These are phyloP conservation scores for Centropus unirufus DNA, from an alignment of 2,113 vertebrate genomes.

Conservation along the genomic window DNA sequence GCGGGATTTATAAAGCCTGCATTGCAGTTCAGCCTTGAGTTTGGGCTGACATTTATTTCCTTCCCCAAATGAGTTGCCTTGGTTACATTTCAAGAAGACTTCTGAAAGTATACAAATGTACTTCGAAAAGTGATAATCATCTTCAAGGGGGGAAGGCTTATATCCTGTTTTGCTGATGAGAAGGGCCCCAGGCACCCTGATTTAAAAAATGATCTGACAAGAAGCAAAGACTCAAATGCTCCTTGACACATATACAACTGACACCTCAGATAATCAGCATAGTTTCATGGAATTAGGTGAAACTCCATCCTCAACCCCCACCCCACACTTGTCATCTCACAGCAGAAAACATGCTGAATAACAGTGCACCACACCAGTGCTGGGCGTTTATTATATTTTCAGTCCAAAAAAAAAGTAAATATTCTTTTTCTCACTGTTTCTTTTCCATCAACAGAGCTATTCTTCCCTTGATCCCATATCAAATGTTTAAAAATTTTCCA, in stretches of 20 bases:
- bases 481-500: constrained; percentile 17
- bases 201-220: constrained; percentile 68
- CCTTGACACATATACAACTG: constrained; percentile 53
- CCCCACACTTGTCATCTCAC: constrained; percentile 35
- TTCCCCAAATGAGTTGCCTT: constrained; percentile 41
- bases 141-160: constrained; percentile 14
- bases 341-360: constrained; percentile 39
- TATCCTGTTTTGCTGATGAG: constrained; percentile 61
- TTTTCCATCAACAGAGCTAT: constrained; percentile 7
- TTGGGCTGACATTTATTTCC: constrained; percentile 47
- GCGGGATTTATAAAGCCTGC: not conserved
- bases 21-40: not conserved
- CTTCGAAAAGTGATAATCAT: constrained; percentile 60
- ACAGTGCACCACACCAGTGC: not conserved
- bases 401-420: not conserved
- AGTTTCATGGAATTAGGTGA: constrained; percentile 60
- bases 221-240: constrained; percentile 42
- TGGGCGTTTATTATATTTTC: constrained; percentile 1
- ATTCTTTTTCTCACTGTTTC: not conserved
- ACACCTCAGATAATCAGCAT: constrained; percentile 67
- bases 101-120: constrained; percentile 54
- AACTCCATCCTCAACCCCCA: constrained; percentile 41
- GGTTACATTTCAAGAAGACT: constrained; percentile 53
- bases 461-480: constrained; percentile 48
- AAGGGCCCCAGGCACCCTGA: constrained; percentile 56